phyloP scores from a whole-genome alignment of 23 tunicate genomes.

The Styela plicata region DNA sequence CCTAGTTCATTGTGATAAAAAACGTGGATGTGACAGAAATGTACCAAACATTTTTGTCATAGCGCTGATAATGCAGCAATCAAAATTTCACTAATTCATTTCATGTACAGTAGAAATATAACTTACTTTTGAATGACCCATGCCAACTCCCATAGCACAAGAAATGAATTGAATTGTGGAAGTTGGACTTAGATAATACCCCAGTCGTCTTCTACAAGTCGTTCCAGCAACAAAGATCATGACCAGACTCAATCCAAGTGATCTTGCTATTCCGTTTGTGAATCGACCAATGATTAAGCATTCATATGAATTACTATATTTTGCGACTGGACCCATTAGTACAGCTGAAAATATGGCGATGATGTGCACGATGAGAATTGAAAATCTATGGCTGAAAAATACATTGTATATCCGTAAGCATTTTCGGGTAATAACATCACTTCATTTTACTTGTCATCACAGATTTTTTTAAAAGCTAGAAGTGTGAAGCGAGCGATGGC shows the following conservation, averaged over 20 bases:
- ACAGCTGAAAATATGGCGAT: not conserved
- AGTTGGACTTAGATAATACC: conserved; percentile 2
- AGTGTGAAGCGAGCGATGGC: too few species aligned
- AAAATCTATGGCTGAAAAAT: not conserved
- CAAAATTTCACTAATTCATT: too few species aligned
- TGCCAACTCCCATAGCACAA: not conserved
- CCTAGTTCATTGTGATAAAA: too few species aligned
- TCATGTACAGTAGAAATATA: too few species aligned
- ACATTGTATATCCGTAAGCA: too few species aligned
- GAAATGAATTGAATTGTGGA: not conserved
- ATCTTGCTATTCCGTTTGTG: conserved; percentile 3
- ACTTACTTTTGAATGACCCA: not conserved
- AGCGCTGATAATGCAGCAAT: too few species aligned
- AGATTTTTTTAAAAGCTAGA: not conserved
- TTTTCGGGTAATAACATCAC: too few species aligned
- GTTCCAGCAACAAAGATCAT: not conserved
- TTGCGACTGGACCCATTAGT: conserved; percentile 1
- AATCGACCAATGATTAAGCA: not conserved
- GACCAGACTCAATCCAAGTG: not conserved
- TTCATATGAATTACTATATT: conserved; percentile 3
- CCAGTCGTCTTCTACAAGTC: conserved; percentile 10
- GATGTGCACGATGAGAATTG: not conserved
- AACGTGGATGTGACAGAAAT: too few species aligned
- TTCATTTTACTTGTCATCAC: too few species aligned
- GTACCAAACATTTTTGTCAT: too few species aligned